Evolutionary conservation across 2,797 vertebrate genomes (phyloP).

Genomic region (Allobates femoralis): DNA sequence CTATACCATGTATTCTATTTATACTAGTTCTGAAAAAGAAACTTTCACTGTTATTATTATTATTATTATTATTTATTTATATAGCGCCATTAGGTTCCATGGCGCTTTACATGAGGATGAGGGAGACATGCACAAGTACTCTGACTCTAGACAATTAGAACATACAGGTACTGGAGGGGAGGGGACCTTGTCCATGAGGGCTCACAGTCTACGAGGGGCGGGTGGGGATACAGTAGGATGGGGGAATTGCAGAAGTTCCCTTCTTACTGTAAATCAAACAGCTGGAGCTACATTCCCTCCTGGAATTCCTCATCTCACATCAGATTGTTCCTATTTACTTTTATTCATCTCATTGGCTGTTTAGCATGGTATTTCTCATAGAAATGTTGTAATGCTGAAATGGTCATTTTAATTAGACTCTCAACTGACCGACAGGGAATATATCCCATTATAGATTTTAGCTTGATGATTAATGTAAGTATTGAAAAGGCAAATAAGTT

Average conservation of each 20-base stretch:
- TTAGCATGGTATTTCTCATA: conserved; percentile 15
- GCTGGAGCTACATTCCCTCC: neutral
- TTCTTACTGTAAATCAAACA: neutral
- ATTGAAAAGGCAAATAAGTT: neutral
- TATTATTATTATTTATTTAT: no score
- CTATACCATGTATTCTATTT: neutral
- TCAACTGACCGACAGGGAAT: neutral
- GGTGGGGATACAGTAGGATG: no score
- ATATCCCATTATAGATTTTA: neutral
- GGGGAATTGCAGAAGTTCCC: neutral
- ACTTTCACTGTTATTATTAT: no score
- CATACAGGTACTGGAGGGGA: no score
- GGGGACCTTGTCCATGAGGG: no score
- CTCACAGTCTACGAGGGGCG: no score
- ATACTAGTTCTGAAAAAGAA: conserved; percentile 20
- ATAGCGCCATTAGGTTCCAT: no score
- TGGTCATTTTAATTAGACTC: neutral
- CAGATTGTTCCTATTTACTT: conserved; percentile 36
- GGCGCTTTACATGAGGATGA: no score
- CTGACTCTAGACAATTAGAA: no score
- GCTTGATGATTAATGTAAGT: neutral
- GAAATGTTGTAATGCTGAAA: neutral
- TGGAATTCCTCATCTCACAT: conserved; percentile 31
- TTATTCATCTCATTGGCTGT: neutral
- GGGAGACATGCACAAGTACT: no score